These are phyloP conservation scores for Burhinus bistriatus DNA, from an alignment of 2,113 vertebrate genomes.

Conservation along the genomic window DNA sequence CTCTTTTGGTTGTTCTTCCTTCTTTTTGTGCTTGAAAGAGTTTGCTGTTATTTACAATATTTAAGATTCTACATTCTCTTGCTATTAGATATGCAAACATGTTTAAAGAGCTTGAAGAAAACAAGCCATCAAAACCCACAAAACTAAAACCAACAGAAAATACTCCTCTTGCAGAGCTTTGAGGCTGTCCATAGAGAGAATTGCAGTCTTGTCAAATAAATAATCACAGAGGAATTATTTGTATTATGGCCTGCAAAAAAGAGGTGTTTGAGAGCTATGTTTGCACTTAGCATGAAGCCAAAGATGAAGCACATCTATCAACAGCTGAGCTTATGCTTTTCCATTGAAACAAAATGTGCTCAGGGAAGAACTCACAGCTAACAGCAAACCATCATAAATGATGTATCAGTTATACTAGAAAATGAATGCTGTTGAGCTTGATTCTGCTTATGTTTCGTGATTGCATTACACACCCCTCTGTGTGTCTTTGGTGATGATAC, in stretches of 20 bases:
- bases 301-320: neutral
- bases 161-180: neutral
- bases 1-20: neutral
- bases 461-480: neutral
- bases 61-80: neutral
- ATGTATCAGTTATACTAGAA: neutral
- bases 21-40: neutral
- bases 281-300: neutral
- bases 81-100: neutral
- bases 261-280: neutral
- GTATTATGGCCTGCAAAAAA: neutral
- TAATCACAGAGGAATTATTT: neutral
- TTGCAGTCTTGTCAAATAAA: neutral
- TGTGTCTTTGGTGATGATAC: neutral
- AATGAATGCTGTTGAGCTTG: neutral
- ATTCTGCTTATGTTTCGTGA: neutral
- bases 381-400: neutral
- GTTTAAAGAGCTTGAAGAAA: neutral
- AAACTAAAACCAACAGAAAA: neutral
- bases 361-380: neutral
- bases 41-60: neutral
- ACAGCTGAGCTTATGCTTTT: neutral
- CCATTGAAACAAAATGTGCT: neutral
- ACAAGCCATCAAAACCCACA: neutral
- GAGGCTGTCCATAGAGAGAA: neutral